Conservation (phyloP, 2,113 vertebrate genomes). For the Anhinga anhinga region DNA sequence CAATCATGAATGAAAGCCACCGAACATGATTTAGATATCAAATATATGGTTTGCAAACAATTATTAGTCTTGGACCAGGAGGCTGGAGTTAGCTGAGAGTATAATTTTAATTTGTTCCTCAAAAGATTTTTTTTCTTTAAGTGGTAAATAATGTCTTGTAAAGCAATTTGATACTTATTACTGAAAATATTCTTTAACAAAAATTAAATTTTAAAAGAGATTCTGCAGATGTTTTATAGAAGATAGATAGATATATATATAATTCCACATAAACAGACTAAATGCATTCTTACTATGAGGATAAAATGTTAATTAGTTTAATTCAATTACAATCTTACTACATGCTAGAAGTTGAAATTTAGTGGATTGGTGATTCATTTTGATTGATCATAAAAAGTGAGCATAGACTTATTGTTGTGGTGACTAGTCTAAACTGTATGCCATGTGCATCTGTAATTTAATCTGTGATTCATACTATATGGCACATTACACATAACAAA, state of each 20-base stretch:
- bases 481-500: slow-evolving; percentile 25
- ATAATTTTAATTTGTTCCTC: slow-evolving; percentile 52
- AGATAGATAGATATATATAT: not conserved
- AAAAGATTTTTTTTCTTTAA: slow-evolving; percentile 14
- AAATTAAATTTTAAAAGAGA: slow-evolving; percentile 34
- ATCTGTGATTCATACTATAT: slow-evolving; percentile 49
- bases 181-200: slow-evolving; percentile 34
- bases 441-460: slow-evolving; percentile 55
- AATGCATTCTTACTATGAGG: slow-evolving; percentile 24
- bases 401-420: slow-evolving; percentile 57
- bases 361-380: slow-evolving; percentile 64
- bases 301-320: slow-evolving; percentile 71
- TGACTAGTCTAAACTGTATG: slow-evolving; percentile 58
- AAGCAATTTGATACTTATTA: not conserved
- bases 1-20: slow-evolving; percentile 67
- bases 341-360: slow-evolving; percentile 56
- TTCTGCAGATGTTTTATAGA: slow-evolving; percentile 17
- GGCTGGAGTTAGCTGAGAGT: slow-evolving; percentile 34
- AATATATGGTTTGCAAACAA: slow-evolving; percentile 71
- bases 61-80: slow-evolving; percentile 58
- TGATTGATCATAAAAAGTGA: slow-evolving; percentile 71
- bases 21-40: slow-evolving; percentile 76
- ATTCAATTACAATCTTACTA: slow-evolving; percentile 65
- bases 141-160: slow-evolving; percentile 31
- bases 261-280: slow-evolving; percentile 37